Conservation (phyloP, 1,140 invertebrate genomes). For the Caenorhabditis inopinata region DNA sequence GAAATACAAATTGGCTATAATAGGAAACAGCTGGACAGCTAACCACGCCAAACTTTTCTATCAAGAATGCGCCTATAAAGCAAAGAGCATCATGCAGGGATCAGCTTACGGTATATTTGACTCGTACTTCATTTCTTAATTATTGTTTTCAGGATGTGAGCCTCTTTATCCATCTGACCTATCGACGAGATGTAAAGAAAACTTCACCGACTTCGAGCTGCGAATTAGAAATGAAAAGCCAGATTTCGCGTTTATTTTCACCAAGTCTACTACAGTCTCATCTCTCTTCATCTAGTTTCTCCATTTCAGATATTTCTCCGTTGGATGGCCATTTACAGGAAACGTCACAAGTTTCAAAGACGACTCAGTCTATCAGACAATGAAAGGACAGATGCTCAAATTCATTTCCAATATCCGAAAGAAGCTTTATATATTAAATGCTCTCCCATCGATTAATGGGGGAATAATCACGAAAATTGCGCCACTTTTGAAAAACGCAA, state of each 20-base stretch:
- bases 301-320: neutral
- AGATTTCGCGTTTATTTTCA: slow-evolving; percentile 8
- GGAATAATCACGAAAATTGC: neutral
- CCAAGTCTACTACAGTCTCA: no score
- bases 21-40: neutral
- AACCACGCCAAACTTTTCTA: slow-evolving; percentile 10
- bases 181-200: neutral
- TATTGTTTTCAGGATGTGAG: slow-evolving; percentile 10
- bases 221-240: neutral
- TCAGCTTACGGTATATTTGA: neutral
- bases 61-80: neutral
- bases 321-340: neutral
- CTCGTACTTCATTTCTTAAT: neutral
- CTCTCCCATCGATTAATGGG: neutral
- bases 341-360: neutral
- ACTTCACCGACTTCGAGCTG: neutral
- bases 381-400: slow-evolving; percentile 15
- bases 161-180: neutral
- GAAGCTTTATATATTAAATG: neutral
- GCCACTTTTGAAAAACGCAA: neutral
- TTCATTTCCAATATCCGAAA: neutral
- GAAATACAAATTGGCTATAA: neutral
- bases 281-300: no score
- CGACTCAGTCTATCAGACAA: neutral
- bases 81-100: neutral